These are phyloP conservation scores for Centruroides sculpturatus DNA, from an alignment of 1,140 invertebrate species.

Conservation along the genomic window DNA sequence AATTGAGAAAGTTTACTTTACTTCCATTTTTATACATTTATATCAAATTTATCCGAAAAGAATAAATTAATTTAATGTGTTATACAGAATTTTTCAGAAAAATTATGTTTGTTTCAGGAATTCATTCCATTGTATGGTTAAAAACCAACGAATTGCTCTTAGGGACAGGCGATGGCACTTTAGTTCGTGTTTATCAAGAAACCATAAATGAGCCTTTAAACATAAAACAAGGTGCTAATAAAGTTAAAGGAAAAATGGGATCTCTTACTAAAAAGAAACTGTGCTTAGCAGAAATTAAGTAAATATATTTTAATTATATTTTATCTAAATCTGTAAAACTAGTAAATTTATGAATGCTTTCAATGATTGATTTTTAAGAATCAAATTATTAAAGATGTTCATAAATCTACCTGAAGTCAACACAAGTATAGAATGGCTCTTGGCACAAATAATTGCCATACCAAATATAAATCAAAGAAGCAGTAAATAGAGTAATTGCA, in stretches of 20 bases:
- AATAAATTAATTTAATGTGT: too few relatives aligned
- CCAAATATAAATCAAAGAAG: too few relatives aligned
- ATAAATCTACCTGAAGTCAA: too few relatives aligned
- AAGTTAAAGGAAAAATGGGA: slow-evolving; percentile 5
- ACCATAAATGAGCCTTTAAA: background rate
- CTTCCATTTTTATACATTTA: slow-evolving; percentile 9
- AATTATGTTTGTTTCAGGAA: slow-evolving; percentile 32
- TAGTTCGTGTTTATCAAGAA: slow-evolving; percentile 27
- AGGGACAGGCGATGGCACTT: slow-evolving; percentile 64
- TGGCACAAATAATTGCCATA: too few relatives aligned
- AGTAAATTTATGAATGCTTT: too few relatives aligned
- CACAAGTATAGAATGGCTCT: too few relatives aligned
- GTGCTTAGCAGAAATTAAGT: slow-evolving; percentile 10
- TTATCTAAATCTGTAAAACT: too few relatives aligned
- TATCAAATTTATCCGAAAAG: slow-evolving; percentile 9
- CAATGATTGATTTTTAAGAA: too few relatives aligned
- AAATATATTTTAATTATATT: background rate
- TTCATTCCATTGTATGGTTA: slow-evolving; percentile 48
- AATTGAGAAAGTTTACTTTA: too few relatives aligned
- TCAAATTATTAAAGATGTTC: too few relatives aligned
- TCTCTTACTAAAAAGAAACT: slow-evolving; percentile 7
- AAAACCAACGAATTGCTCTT: slow-evolving; percentile 43
- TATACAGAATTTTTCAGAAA: too few relatives aligned
- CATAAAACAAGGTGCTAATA: slow-evolving; percentile 1
- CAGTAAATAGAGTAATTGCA: too few relatives aligned